Conservation (phyloP, 2,113 vertebrate genomes). For the Hylia prasina region DNA sequence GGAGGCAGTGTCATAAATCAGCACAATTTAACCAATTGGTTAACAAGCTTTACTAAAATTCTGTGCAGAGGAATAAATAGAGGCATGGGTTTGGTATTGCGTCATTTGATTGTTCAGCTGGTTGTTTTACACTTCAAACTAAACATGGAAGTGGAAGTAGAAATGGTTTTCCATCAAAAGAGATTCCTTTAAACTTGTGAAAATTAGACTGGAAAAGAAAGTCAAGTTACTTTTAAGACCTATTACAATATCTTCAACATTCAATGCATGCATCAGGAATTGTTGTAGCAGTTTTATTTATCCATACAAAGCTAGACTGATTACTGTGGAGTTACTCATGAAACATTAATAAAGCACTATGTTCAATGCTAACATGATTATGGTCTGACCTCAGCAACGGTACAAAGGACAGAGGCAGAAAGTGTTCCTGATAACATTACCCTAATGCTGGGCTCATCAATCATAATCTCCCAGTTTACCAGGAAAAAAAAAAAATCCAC, state of each 20-base stretch:
- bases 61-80: background rate
- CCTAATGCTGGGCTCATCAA: constrained; percentile 84
- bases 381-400: constrained; percentile 78
- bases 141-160: background rate
- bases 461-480: constrained; percentile 81
- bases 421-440: constrained; percentile 84
- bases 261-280: constrained; percentile 15
- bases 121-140: background rate
- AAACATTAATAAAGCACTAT: constrained; percentile 84
- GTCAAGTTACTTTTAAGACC: constrained; percentile 10
- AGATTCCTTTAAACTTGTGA: constrained; percentile 7
- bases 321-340: constrained; percentile 76
- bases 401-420: constrained; percentile 79
- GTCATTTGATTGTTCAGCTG: background rate
- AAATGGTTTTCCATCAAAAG: background rate
- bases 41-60: background rate
- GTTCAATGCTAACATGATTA: constrained; percentile 85
- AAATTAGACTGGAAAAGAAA: constrained; percentile 25
- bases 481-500: background rate
- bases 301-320: constrained; percentile 56
- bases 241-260: constrained; percentile 15
- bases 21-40: background rate
- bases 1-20: background rate
- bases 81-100: background rate
- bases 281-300: constrained; percentile 62